A percentile compares a stretch with the other conserved stretches of the same genome.
Evolutionary conservation across 1,140 invertebrate genomes (phyloP).

Genomic region (Rhysida immarginata): DNA sequence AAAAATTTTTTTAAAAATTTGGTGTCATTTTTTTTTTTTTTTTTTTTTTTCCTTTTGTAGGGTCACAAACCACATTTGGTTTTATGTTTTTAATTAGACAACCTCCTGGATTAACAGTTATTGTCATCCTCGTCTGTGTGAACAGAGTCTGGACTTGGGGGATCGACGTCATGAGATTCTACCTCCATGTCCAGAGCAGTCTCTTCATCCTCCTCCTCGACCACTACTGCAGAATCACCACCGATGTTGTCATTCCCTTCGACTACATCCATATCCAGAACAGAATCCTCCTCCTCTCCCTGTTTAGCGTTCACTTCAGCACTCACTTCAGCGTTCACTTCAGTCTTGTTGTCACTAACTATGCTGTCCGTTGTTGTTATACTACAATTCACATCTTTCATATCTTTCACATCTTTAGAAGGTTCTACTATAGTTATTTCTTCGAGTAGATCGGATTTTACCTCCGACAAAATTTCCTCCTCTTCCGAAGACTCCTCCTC

Average conservation of each 20-base stretch:
- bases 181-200: slow-evolving; percentile 11
- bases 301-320: slow-evolving; percentile 2
- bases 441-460: too few species aligned
- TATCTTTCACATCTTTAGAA: neutral
- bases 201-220: slow-evolving; percentile 7
- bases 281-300: neutral
- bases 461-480: neutral
- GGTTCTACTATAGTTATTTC: too few species aligned
- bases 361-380: neutral
- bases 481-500: neutral
- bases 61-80: too few species aligned
- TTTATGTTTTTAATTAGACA: too few species aligned
- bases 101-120: too few species aligned
- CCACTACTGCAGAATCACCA: neutral
- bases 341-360: neutral
- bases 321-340: neutral
- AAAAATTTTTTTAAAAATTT: too few species aligned
- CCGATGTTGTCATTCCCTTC: neutral
- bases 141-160: neutral
- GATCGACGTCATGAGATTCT: slow-evolving; percentile 4
- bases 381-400: neutral
- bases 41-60: too few species aligned
- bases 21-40: too few species aligned
- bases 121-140: slow-evolving; percentile 8
- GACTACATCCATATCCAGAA: slow-evolving; percentile 1